A percentile compares a stretch with the other conserved stretches of the same genome.
Conservation (phyloP, 2,797 vertebrate genomes). For the Acridotheres tristis region DNA sequence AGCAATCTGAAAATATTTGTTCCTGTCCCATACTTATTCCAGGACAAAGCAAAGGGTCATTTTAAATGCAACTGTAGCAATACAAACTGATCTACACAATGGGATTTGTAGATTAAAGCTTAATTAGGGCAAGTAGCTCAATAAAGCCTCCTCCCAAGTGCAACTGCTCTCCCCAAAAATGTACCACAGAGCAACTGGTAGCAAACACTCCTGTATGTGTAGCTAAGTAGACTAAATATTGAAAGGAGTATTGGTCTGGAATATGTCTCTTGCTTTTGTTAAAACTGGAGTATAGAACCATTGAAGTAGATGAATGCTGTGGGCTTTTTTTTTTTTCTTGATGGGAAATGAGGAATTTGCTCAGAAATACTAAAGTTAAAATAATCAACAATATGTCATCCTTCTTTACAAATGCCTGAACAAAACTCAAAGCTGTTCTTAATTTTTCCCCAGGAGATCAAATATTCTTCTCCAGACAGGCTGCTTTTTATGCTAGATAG, state of each 20-base stretch:
- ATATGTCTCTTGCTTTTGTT: not conserved
- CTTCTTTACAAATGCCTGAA: not conserved
- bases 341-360: not conserved
- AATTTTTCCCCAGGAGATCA: not conserved
- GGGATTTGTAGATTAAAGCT: conserved; percentile 33
- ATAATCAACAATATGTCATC: not conserved
- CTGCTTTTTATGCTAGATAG: not conserved
- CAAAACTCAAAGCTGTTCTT: not conserved
- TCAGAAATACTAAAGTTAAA: not conserved
- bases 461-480: not conserved
- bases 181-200: not conserved
- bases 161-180: not conserved
- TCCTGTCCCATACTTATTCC: not conserved
- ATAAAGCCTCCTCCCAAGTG: not conserved
- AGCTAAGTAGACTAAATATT: not conserved
- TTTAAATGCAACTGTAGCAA: not conserved
- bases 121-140: conserved; percentile 6
- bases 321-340: not conserved
- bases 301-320: not conserved
- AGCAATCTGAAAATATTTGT: not conserved
- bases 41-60: not conserved
- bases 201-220: not conserved
- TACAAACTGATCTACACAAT: conserved; percentile 19
- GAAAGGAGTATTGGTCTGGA: not conserved
- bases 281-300: not conserved